These are phyloP conservation scores for Microplitis demolitor DNA, from an alignment of 1,140 invertebrate genomes.

Conservation along the genomic window DNA sequence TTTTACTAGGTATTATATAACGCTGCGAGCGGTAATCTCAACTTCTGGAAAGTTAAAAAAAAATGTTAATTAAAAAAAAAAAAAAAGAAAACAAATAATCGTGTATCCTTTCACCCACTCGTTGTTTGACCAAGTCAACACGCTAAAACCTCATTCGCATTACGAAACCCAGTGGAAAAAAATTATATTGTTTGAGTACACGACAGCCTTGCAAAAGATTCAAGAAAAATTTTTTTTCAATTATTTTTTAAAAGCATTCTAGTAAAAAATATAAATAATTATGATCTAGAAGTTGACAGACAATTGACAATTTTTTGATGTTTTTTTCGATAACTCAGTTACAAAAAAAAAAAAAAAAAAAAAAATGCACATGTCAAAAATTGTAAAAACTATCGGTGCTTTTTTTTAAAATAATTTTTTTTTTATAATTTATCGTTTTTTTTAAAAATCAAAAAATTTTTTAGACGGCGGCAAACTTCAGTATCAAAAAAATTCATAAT, in stretches of 20 bases:
- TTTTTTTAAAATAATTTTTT: no score
- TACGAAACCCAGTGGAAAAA: not conserved
- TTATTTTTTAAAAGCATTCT: not conserved
- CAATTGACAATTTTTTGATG: no score
- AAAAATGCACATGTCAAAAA: no score
- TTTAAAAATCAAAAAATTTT: no score
- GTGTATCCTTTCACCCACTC: not conserved
- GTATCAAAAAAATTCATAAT: no score
- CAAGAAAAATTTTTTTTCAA: not conserved
- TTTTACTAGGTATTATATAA: no score
- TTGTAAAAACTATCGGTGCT: no score
- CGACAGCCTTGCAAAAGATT: not conserved
- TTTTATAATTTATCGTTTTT: no score
- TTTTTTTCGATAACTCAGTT: no score
- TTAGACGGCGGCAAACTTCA: not conserved
- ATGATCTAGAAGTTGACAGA: not conserved
- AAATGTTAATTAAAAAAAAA: not conserved
- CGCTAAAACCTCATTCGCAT: conserved; percentile 29
- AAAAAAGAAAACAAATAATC: conserved; percentile 9
- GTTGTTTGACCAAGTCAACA: conserved; percentile 8
- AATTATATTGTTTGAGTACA: not conserved
- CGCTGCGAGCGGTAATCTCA: not conserved
- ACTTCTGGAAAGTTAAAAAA: not conserved
- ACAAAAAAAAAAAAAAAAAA: no score
- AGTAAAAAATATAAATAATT: not conserved